Percentiles rank a stretch among this genome's conserved stretches.
Evolutionary conservation across 2,113 vertebrate genomes (phyloP).

Genomic region (Myotis brandtii): DNA sequence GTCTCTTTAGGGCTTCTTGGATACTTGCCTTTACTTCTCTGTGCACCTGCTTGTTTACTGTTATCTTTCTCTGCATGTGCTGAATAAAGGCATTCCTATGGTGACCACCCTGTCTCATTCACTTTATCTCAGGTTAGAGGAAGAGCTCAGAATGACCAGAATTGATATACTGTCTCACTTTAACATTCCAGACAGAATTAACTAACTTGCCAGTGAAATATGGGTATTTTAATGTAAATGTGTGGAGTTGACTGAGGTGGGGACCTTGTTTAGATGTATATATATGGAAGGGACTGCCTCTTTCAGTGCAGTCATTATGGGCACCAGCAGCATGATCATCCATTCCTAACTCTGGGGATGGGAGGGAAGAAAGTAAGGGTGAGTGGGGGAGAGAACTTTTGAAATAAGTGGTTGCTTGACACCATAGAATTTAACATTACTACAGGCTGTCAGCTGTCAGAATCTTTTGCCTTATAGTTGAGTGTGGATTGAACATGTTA

Average conservation of each 20-base stretch:
- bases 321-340: neutral
- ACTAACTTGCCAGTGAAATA: neutral
- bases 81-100: neutral
- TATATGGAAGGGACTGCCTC: neutral
- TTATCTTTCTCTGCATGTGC: neutral
- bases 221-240: neutral
- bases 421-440: neutral
- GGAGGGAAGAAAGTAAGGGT: neutral
- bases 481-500: neutral
- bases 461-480: neutral
- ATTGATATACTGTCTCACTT: neutral
- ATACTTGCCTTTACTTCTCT: constrained; percentile 11
- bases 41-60: neutral
- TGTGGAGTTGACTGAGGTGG: neutral
- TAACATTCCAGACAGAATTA: neutral
- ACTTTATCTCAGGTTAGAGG: neutral
- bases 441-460: neutral
- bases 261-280: neutral
- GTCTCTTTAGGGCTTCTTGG: neutral
- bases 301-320: neutral
- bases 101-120: neutral
- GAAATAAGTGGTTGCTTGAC: neutral
- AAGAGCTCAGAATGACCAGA: constrained; percentile 31
- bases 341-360: neutral
- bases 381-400: neutral